Evolutionary conservation across 2,888 invertebrate species (phyloP), one percentile per base, ranked within the genome.

Genomic region (Nomada fabriciana): DNA sequence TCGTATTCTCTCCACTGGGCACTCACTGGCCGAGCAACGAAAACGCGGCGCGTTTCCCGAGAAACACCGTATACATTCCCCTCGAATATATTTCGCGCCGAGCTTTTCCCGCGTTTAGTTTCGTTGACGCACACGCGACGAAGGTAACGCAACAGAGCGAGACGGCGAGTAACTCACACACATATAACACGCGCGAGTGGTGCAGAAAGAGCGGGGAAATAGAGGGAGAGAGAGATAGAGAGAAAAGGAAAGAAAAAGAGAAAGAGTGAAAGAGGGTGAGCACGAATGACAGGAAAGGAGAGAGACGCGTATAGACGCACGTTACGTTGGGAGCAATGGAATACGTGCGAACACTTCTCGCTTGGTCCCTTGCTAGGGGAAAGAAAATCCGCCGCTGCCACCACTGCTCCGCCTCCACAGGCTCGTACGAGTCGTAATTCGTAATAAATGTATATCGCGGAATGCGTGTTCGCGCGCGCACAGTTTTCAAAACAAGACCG

Each of bases 401-500:
- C 74, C 71, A 76, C 76, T 79, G 80, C 70, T 78, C 77, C 76
- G 80, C 76, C 75, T 77, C 61, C 76, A 53, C 53, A 69, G 25
- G 18, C 59, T 60, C 61, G 63, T 81, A 59, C 36, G 36, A 7
- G 36, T 36, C 7, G 36, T 9, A 50, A 67, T 29, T 53, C 47
- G 77, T 53, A 36, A 53, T 67, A 20, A 63, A 67, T 67, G 43
- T 70, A 69, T 76, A 69, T 57, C 61, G 61, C 68, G 65, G 61
- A 61, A 53, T 63, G 64, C 71, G 71, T 53, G 64, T 75, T 82
- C 88, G 88, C 80, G 84, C 84, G 86, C 78, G 87, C 85, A 87
- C 88, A 84, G 82, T 88, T 86, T 87, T 86, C 73, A 88, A 87
- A 87, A 88, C 87, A 86, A 82, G 61, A 71, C 85, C 76, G 73